These are phyloP conservation scores for Macaca mulatta DNA, from an alignment of 2,113 vertebrate species.

Conservation along the genomic window DNA sequence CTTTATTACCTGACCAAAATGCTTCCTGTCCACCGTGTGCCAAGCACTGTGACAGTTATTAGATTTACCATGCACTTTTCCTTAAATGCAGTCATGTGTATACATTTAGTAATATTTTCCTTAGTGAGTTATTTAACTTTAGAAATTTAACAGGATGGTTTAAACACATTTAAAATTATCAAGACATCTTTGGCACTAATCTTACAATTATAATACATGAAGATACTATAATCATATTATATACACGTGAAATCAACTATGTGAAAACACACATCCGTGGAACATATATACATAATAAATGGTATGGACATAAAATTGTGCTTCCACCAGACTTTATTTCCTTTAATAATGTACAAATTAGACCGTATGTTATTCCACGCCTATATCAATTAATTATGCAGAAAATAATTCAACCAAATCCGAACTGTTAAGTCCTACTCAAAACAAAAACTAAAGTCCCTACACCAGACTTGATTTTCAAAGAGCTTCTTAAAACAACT, in stretches of 20 bases:
- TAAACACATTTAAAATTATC: not conserved
- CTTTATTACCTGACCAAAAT: slow-evolving; percentile 36
- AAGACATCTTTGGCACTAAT: not conserved
- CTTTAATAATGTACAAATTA: not conserved
- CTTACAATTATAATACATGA: not conserved
- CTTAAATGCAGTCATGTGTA: not conserved
- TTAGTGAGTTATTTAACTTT: not conserved
- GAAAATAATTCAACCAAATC: not conserved
- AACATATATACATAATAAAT: not conserved
- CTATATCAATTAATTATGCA: not conserved
- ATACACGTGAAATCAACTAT: not conserved
- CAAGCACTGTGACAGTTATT: not conserved
- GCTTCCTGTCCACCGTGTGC: not conserved
- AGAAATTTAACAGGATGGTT: not conserved
- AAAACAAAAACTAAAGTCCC: not conserved
- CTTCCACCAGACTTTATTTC: not conserved
- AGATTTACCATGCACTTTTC: not conserved
- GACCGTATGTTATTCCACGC: not conserved
- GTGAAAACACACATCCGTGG: not conserved
- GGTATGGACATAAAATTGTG: not conserved
- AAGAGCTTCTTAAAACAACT: slow-evolving; percentile 37
- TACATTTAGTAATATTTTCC: not conserved
- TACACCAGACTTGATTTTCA: not conserved
- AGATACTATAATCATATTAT: not conserved
- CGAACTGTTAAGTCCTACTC: not conserved